A percentile compares a stretch with the other conserved stretches of the same genome.
These are phyloP conservation scores for Pentalonia nigronervosa DNA, from an alignment of 1,140 invertebrate species.

Conservation along the genomic window DNA sequence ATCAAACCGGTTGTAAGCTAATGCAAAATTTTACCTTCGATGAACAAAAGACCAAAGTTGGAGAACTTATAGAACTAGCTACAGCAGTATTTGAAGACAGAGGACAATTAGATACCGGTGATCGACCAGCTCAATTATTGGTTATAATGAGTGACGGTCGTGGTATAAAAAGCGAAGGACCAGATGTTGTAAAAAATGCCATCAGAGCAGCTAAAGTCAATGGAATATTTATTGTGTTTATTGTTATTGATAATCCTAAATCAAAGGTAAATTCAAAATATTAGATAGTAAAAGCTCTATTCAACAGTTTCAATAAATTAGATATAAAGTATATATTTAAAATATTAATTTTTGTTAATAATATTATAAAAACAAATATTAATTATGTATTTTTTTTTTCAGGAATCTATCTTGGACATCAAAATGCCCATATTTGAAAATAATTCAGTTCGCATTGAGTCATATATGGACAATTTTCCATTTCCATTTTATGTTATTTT, in stretches of 20 bases:
- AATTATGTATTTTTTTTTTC: conserved; percentile 63
- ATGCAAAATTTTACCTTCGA: conserved; percentile 81
- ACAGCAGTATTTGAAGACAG: conserved; percentile 71
- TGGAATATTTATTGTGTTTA: conserved; percentile 92
- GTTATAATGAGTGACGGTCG: conserved; percentile 94
- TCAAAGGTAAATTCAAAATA: conserved; percentile 74
- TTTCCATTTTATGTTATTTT: conserved; percentile 99
- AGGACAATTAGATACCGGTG: conserved; percentile 65
- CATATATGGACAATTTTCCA: conserved; percentile 94
- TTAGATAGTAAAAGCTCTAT: no score
- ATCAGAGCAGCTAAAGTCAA: conserved; percentile 80
- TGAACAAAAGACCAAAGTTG: conserved; percentile 82
- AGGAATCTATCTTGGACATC: conserved; percentile 93
- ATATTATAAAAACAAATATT: neutral
- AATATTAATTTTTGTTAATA: neutral
- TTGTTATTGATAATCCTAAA: conserved; percentile 92
- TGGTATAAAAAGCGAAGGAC: conserved; percentile 90
- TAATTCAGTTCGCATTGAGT: conserved; percentile 71
- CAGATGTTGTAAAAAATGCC: conserved; percentile 76
- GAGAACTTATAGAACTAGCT: conserved; percentile 80
- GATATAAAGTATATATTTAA: neutral
- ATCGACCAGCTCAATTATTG: conserved; percentile 84
- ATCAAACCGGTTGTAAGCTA: conserved; percentile 78
- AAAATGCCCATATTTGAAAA: conserved; percentile 76
- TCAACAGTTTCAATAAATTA: neutral